Base-by-base conservation (phyloP, 2,113 vertebrate genomes). In the Scartelaos histophorus region DNA sequence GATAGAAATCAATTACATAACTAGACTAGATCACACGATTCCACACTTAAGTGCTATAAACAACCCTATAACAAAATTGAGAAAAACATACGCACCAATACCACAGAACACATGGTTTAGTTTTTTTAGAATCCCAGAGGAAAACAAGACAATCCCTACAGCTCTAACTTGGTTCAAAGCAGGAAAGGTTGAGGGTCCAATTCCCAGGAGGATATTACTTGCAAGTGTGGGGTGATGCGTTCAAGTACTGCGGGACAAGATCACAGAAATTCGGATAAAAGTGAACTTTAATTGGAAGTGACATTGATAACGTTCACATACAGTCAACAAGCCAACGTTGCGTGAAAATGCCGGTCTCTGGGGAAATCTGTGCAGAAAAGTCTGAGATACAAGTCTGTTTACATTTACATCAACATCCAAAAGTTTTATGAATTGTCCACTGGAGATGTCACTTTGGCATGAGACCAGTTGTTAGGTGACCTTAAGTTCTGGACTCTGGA, bases 251-350 rank as follows among this genome's bases (percentile, higher is more conserved):
- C 24, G 70, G 16, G 46, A 65, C 5, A 11, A 46, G 47, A 76
- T 73, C 74, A 66, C 13, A 61, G 74, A 64, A 70, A 35, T 9
- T 80, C 25, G 22, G 67, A 80, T 75, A 17, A 74, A 46, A 67
- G 62, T 66, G 62, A 79, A 58, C 54, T 49, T 67, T 45, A 75
- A 80, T 7, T 57, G 68, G 70, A 78, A 56, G 35, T 19, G 65
- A 46, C 38, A 66, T 35, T 45, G 34, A 66, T 46, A 73, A 35
- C 24, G 45, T 64, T 17, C 69, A 69, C 34, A 66, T 43, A 57
- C 15, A n/a, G 35, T 7, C 22, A 25, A 54, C 24, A 57, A 47
- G 47, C 70, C 70, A 53, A 49, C 67, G 49, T 16, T 69, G 47
- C 19, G n/a, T 77, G 35, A n/a, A 25, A 75, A 68, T 10, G 61